Conservation (phyloP, 1,140 invertebrate genomes). For the Drosophila parabipectinata region DNA sequence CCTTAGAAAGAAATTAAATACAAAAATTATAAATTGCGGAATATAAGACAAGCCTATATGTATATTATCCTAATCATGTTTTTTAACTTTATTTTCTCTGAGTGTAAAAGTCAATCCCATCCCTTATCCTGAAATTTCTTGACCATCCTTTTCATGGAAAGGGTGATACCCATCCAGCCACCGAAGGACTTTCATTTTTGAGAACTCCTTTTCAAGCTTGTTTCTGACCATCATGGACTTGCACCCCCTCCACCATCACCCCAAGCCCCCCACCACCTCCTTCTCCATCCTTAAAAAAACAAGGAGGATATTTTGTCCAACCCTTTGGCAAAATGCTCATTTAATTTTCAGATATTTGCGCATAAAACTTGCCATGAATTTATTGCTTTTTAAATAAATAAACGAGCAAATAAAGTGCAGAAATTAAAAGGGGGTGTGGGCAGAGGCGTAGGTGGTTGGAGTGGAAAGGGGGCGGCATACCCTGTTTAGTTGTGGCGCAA, state of each 20-base stretch:
- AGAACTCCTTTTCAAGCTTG: conserved; percentile 54
- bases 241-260: not conserved
- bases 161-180: conserved; percentile 3
- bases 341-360: conserved; percentile 80
- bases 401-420: conserved; percentile 80
- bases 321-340: conserved; percentile 68
- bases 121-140: conserved; percentile 9
- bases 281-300: too few species aligned
- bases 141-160: not conserved
- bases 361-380: conserved; percentile 83
- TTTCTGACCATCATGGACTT: conserved; percentile 65
- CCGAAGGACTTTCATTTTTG: conserved; percentile 57
- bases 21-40: too few species aligned
- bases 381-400: conserved; percentile 84
- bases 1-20: too few species aligned
- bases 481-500: conserved; percentile 70
- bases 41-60: too few species aligned
- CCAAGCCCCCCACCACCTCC: not conserved
- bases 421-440: conserved; percentile 37
- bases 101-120: conserved; percentile 5
- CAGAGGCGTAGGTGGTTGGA: not conserved
- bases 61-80: not conserved
- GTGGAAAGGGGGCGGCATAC: not conserved
- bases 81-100: not conserved
- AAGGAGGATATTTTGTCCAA: conserved; percentile 46